A percentile compares a stretch with the other conserved stretches of the same genome.
Evolutionary conservation across 1,140 invertebrate species (phyloP).

Genomic region (Bombus terrestris): DNA sequence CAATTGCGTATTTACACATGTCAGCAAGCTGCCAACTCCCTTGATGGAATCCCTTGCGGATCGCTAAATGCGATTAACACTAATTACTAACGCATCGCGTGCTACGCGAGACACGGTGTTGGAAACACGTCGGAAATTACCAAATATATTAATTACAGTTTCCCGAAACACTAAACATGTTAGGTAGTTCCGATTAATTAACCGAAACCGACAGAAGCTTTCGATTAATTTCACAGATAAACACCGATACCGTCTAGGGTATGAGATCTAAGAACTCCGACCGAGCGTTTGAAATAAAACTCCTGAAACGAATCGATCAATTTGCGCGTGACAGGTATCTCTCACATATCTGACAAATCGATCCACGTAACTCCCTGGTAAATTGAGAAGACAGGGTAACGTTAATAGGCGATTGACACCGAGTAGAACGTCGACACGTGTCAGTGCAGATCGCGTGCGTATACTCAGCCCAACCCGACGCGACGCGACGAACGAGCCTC

Average conservation of each 20-base stretch:
- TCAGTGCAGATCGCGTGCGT: constrained; percentile 38
- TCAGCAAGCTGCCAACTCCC: too few species aligned
- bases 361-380: constrained; percentile 17
- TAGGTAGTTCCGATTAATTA: not conserved
- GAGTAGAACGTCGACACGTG: constrained; percentile 43
- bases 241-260: not conserved
- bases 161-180: not conserved
- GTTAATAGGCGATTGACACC: constrained; percentile 48
- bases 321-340: not conserved
- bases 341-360: constrained; percentile 1
- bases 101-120: too few species aligned
- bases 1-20: too few species aligned
- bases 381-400: constrained; percentile 31
- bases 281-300: not conserved
- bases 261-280: not conserved
- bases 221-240: not conserved
- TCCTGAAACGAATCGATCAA: not conserved
- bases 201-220: not conserved
- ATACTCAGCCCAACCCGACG: constrained; percentile 2
- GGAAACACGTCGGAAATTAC: too few species aligned
- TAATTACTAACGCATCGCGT: not conserved
- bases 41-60: not conserved
- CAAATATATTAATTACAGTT: not conserved
- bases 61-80: too few species aligned
- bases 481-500: constrained; percentile 3